Evolutionary conservation across 2,888 invertebrate genomes (phyloP).

Genomic region (Allophyes oxyacanthae): DNA sequence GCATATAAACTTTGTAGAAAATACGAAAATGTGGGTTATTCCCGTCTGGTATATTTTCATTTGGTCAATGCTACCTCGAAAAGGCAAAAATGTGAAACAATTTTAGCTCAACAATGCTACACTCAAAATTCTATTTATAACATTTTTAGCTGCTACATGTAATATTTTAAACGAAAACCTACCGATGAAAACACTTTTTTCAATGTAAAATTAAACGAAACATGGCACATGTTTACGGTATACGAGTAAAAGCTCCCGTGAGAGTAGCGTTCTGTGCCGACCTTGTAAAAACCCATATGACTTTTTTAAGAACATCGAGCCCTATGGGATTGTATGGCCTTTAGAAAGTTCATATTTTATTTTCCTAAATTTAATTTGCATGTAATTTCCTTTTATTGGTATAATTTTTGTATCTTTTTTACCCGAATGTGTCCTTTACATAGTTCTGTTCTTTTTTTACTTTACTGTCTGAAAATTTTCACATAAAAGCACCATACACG

Average conservation of each 20-base stretch:
- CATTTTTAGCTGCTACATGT: constrained; percentile 4
- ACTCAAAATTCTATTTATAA: constrained; percentile 5
- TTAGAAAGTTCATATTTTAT: constrained; percentile 2
- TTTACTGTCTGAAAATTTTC: too few relatives aligned
- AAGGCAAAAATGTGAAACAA: background rate
- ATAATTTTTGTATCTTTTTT: background rate
- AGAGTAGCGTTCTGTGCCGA: constrained; percentile 12
- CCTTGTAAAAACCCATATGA: constrained; percentile 44
- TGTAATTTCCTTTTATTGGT: background rate
- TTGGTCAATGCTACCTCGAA: too few relatives aligned
- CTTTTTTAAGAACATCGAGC: constrained; percentile 35
- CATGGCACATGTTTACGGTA: constrained; percentile 49
- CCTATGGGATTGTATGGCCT: constrained; percentile 15
- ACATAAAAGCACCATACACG: background rate
- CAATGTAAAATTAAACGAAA: constrained; percentile 42
- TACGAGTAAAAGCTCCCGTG: constrained; percentile 44
- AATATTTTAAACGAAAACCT: constrained; percentile 16
- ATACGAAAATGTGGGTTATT: too few relatives aligned
- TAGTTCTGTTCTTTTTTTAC: too few relatives aligned
- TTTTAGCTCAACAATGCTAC: background rate
- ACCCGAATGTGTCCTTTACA: too few relatives aligned
- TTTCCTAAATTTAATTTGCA: constrained; percentile 5
- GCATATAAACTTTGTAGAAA: too few relatives aligned
- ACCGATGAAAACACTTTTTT: constrained; percentile 15
- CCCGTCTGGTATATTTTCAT: too few relatives aligned